Conservation (phyloP, 2,113 vertebrate species). For the Poecile atricapillus region DNA sequence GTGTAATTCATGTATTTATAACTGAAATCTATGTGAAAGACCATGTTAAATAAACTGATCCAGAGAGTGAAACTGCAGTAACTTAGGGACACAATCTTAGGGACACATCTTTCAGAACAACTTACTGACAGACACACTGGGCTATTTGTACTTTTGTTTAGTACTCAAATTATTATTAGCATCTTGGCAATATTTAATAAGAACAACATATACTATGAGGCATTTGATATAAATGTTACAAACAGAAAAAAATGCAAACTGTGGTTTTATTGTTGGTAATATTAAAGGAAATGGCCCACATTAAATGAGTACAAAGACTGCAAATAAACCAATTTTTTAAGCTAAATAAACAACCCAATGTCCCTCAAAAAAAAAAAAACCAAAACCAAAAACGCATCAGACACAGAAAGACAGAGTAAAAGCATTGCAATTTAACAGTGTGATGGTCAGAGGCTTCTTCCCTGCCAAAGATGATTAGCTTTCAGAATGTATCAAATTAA, state of each 20-base stretch:
- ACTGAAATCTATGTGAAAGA: not conserved
- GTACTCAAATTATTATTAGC: not conserved
- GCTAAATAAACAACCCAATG: not conserved
- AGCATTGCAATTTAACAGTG: not conserved
- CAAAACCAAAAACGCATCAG: not conserved
- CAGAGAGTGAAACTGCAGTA: not conserved
- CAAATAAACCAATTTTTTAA: not conserved
- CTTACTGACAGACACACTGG: not conserved
- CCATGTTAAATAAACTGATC: not conserved
- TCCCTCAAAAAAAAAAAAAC: not conserved
- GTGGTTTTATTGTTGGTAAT: not conserved
- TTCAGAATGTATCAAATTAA: conserved; percentile 27
- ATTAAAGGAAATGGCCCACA: not conserved
- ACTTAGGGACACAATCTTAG: not conserved
- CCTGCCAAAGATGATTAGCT: conserved; percentile 19
- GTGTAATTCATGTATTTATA: not conserved
- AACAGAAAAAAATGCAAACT: not conserved
- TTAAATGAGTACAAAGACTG: not conserved
- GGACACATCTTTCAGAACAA: not conserved
- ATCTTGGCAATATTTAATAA: not conserved
- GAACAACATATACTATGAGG: not conserved
- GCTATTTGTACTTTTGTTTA: not conserved
- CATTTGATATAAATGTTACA: not conserved
- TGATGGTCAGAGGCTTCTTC: conserved; percentile 25
- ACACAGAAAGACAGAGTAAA: not conserved